These are phyloP conservation scores for Aplysina aerophoba DNA, from an alignment of 37 sponge, comb jelly and placozoan genomes.

Conservation along the genomic window DNA sequence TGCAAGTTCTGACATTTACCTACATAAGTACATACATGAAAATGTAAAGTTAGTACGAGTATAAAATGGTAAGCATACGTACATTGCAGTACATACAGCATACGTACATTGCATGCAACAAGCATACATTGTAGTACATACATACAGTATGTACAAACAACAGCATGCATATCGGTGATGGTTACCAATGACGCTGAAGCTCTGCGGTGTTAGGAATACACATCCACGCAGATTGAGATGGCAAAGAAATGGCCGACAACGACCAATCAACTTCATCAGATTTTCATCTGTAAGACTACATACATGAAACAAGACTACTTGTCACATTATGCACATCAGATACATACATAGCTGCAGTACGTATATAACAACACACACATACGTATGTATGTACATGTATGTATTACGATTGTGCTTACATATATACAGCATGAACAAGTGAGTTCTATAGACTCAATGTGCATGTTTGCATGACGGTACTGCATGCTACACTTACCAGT, in stretches of 20 bases:
- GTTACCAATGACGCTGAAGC: constrained; percentile 74
- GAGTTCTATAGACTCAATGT: neutral
- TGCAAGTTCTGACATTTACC: constrained; percentile 94
- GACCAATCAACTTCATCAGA: constrained; percentile 60
- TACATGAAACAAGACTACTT: neutral
- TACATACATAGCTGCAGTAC: too few species aligned
- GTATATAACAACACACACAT: too few species aligned
- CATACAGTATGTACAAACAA: neutral
- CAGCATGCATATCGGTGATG: neutral
- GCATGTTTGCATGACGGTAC: neutral
- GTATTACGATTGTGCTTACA: neutral
- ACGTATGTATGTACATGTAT: constrained; percentile 8
- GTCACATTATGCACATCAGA: neutral
- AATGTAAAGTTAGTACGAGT: neutral
- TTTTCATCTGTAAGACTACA: constrained; percentile 63
- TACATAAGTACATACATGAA: constrained; percentile 3
- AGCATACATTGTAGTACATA: neutral
- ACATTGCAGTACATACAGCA: neutral
- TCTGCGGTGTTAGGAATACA: constrained; percentile 54
- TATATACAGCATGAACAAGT: neutral
- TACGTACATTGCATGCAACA: too few species aligned
- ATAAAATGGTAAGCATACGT: neutral
- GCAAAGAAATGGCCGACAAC: constrained; percentile 84
- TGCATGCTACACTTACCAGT: neutral
- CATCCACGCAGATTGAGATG: constrained; percentile 87